Conservation (phyloP, 2,113 vertebrate species). For the Chaetodon trifascialis region DNA sequence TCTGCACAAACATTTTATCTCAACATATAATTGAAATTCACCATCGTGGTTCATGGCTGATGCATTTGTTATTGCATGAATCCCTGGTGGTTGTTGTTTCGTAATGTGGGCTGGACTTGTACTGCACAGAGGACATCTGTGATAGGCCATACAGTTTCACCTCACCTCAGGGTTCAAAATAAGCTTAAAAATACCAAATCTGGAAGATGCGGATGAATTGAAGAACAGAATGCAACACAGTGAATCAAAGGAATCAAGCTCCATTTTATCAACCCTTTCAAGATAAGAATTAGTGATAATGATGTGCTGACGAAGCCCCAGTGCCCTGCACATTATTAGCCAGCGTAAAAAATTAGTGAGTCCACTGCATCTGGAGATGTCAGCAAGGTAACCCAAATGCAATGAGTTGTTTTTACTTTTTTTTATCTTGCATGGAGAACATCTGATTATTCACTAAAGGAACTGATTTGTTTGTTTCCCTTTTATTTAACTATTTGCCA, state of each 20-base stretch:
- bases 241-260: background rate
- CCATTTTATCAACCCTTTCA: background rate
- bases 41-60: slow-evolving; percentile 36
- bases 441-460: background rate
- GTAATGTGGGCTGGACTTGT: slow-evolving; percentile 14
- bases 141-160: slow-evolving; percentile 34
- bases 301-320: background rate
- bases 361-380: background rate
- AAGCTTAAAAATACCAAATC: slow-evolving; percentile 22
- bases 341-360: background rate
- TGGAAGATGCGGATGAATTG: slow-evolving; percentile 15
- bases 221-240: slow-evolving; percentile 9
- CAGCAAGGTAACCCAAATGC: background rate
- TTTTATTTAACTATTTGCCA: slow-evolving; percentile 32
- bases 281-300: slow-evolving; percentile 17
- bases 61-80: slow-evolving; percentile 60
- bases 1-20: slow-evolving; percentile 58
- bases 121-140: slow-evolving; percentile 35
- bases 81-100: slow-evolving; percentile 53
- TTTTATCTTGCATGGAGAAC: background rate
- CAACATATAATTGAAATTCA: slow-evolving; percentile 61
- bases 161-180: slow-evolving; percentile 30
- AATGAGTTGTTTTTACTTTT: background rate
- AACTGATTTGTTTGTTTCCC: slow-evolving; percentile 16
- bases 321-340: background rate